phyloP scores from a whole-genome alignment of 1,140 invertebrate species.

The Brachionus paranguensis region DNA sequence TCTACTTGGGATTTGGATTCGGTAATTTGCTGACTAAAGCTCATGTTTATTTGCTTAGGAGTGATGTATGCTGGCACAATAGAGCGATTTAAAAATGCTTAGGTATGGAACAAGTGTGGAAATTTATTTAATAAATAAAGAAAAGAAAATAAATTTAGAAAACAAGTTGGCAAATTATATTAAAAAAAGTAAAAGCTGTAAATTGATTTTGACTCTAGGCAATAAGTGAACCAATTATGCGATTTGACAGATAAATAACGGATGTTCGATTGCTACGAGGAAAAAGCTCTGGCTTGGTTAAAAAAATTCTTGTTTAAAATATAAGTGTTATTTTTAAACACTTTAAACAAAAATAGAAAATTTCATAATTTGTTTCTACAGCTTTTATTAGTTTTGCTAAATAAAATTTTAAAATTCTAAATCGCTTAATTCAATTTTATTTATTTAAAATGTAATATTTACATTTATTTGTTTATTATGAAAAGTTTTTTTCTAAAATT shows the following conservation, averaged over 20 bases:
- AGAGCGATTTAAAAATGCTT: neutral
- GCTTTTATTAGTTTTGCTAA: neutral
- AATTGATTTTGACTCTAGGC: neutral
- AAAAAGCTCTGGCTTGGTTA: neutral
- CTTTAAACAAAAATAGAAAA: neutral
- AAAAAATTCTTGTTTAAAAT: neutral
- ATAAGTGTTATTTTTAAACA: neutral
- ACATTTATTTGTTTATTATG: neutral
- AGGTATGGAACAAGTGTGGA: neutral
- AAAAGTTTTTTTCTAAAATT: neutral
- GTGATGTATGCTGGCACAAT: neutral
- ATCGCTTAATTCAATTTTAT: constrained; percentile 12
- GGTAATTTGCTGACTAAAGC: neutral
- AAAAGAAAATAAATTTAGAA: neutral
- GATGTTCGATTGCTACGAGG: neutral
- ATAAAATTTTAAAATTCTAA: neutral
- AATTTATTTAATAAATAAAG: neutral
- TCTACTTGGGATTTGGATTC: neutral
- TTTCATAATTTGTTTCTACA: constrained; percentile 14
- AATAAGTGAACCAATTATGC: neutral
- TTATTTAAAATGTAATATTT: constrained; percentile 3
- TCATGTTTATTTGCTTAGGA: constrained; percentile 8
- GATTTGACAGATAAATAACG: neutral
- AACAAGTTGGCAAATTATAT: neutral
- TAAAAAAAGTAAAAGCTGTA: neutral